Conservation (phyloP, 2,888 invertebrate species). For the Nemapogon koenigi region DNA sequence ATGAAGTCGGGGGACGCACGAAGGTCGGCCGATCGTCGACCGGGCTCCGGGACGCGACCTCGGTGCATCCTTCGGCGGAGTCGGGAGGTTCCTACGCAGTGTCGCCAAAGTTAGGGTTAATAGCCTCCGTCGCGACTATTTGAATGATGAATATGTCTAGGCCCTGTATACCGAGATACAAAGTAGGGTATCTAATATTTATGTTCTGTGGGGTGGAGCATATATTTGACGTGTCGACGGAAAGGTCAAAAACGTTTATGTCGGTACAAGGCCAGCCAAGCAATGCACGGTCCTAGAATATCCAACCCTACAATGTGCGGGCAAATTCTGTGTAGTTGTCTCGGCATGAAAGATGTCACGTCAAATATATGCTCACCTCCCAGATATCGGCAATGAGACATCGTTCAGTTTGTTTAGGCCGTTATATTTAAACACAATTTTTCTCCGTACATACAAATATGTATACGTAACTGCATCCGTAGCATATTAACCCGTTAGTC, state of each 20-base stretch:
- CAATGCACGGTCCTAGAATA: too few relatives aligned
- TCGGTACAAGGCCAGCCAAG: too few relatives aligned
- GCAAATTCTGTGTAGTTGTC: too few relatives aligned
- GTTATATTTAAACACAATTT: too few relatives aligned
- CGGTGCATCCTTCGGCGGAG: constrained; percentile 40
- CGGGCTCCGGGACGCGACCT: constrained; percentile 32
- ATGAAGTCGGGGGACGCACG: constrained; percentile 13
- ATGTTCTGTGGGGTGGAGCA: too few relatives aligned
- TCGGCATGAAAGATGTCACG: too few relatives aligned
- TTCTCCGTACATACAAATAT: neutral
- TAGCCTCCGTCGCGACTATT: constrained; percentile 25
- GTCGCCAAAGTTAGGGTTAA: constrained; percentile 28
- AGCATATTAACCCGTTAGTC: constrained; percentile 48
- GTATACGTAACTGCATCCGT: constrained; percentile 24
- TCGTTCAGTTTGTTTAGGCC: too few relatives aligned
- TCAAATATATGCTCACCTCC: too few relatives aligned
- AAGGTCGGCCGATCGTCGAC: constrained; percentile 41
- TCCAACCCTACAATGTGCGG: too few relatives aligned
- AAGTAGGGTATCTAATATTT: neutral
- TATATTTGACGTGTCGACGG: too few relatives aligned
- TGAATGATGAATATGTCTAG: constrained; percentile 11
- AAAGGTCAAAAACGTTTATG: too few relatives aligned
- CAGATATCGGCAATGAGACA: too few relatives aligned
- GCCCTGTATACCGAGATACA: neutral
- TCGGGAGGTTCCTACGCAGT: constrained; percentile 26